Evolutionary conservation across 2,797 vertebrate genomes (phyloP), one percentile per base, ranked within the genome.

Genomic region (Odontamblyopus rebecca): DNA sequence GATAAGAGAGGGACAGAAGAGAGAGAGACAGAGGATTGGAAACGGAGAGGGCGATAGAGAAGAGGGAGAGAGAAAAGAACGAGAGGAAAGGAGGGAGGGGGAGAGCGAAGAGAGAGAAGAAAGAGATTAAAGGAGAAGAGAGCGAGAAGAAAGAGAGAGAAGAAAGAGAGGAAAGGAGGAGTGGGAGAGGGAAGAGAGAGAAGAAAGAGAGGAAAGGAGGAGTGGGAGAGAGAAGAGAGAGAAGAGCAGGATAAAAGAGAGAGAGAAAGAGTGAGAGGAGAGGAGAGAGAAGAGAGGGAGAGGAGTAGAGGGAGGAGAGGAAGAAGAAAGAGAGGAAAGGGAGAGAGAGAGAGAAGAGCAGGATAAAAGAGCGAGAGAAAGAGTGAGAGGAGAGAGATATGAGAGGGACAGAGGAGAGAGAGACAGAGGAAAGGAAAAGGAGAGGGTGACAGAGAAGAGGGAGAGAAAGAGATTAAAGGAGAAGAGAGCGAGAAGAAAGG

Each of bases 381-480:
- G 3, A 18, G 51, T 1, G 15, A 16, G 19, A 26, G 54, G 18
- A 26, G 19, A 23, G 19, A 3, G 73, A 35, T 5, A 16, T 77
- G 74, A 71, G 91, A 91, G 81, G 12, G 6, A 30, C 78, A 75
- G 81, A 35, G 5, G 66, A 71, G 16, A 5, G 6, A 15, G 38
- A 70, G n/a, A 8, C 26, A 69, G 76, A 26, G 35, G 60, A 67
- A 61, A 60, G 68, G 16, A 18, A 19, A 18, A 18, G 18, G 1
- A 35, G 53, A 23, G 19, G 9, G 7, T 2, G n/a, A n/a, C 0
- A 11, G 19, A 19, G 11, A 7, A 8, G 53, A 5, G n/a, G 11
- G 7, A 56, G 2, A 56, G 8, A 56, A 3, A 41, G 53, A 23
- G 19, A 23, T 23, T 23, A 23, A 23, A 23, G 23, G 23, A 23